Conservation (phyloP, 2,113 vertebrate species). For the Oreocharis arfaki region DNA sequence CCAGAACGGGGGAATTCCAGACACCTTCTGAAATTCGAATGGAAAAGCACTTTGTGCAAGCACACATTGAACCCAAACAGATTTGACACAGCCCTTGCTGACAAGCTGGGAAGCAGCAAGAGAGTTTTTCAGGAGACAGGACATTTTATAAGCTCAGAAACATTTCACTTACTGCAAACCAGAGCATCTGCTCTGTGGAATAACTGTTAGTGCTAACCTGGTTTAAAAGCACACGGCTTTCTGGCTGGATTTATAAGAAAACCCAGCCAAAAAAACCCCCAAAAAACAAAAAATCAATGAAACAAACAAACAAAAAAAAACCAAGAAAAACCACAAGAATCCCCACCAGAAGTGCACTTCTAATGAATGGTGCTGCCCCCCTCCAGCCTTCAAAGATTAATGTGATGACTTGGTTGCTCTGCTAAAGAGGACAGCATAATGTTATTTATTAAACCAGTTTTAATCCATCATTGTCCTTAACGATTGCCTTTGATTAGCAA, state of each 20-base stretch:
- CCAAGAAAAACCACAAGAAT: not conserved
- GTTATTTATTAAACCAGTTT: not conserved
- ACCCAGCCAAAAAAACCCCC: not conserved
- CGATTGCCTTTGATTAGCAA: not conserved
- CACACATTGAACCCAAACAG: not conserved
- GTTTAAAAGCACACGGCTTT: not conserved
- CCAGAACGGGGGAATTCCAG: not conserved
- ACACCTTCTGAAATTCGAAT: not conserved
- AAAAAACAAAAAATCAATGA: not conserved
- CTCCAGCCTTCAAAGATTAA: not conserved
- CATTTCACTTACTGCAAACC: not conserved
- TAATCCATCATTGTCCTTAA: not conserved
- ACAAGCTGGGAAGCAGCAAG: not conserved
- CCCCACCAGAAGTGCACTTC: not conserved
- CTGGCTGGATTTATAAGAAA: not conserved
- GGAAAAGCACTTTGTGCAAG: not conserved
- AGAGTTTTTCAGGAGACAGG: not conserved
- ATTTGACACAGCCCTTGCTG: not conserved
- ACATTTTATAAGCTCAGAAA: not conserved
- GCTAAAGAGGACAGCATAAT: not conserved
- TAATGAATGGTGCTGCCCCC: not conserved
- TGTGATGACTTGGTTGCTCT: not conserved
- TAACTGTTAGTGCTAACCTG: not conserved
- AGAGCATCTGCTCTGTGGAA: not conserved
- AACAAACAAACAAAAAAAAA: not conserved